phyloP scores from a whole-genome alignment of 30 jellyfish, hydroid and myxozoan genomes.

The Pseudorhiza aurosa region DNA sequence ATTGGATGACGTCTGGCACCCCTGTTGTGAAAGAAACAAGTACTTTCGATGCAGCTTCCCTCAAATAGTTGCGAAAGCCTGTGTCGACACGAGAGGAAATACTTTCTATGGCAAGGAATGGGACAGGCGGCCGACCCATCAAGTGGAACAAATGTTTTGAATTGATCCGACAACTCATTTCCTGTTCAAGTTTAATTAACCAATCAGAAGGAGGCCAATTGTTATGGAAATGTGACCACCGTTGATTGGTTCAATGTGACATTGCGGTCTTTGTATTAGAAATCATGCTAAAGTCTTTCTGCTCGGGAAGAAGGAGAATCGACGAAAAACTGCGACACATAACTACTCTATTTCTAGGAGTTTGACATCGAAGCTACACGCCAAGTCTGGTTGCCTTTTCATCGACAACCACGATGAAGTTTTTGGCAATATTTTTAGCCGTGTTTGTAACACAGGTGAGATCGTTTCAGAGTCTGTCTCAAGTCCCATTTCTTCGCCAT shows the following conservation, averaged over 20 bases:
- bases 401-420: background rate
- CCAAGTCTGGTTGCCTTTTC: background rate
- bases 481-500: slow-evolving; percentile 39
- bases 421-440: slow-evolving; percentile 18
- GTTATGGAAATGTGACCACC: slow-evolving; percentile 14
- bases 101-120: no score
- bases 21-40: no score
- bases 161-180: slow-evolving; percentile 14
- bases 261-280: slow-evolving; percentile 52
- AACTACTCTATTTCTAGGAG: background rate
- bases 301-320: slow-evolving; percentile 5
- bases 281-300: slow-evolving; percentile 39
- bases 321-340: background rate
- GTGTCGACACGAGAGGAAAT: no score
- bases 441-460: slow-evolving; percentile 53
- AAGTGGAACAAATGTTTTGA: background rate
- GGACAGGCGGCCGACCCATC: no score
- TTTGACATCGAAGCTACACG: background rate
- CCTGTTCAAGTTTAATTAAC: slow-evolving; percentile 11
- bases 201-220: slow-evolving; percentile 2
- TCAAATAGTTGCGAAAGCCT: no score
- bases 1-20: no score
- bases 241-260: slow-evolving; percentile 43
- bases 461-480: background rate
- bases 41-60: no score